phyloP scores from a whole-genome alignment of 2,113 vertebrate species.

The Agapornis roseicollis region DNA sequence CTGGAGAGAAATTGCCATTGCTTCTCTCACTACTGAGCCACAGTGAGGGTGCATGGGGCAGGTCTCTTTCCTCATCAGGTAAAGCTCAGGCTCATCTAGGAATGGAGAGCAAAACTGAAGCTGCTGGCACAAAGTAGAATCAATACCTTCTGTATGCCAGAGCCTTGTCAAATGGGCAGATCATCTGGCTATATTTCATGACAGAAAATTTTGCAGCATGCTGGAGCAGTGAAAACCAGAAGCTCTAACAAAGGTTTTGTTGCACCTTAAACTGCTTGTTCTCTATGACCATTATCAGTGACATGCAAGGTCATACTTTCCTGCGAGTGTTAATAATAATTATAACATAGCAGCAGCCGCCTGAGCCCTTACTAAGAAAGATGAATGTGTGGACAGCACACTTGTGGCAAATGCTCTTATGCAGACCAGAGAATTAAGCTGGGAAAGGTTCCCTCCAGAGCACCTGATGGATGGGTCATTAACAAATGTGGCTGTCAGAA shows the following conservation, averaged over 20 bases:
- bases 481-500: background rate
- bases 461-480: background rate
- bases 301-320: background rate
- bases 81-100: background rate
- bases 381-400: background rate
- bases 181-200: background rate
- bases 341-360: background rate
- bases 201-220: background rate
- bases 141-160: background rate
- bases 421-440: background rate
- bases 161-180: background rate
- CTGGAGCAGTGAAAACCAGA: background rate
- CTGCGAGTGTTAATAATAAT: background rate
- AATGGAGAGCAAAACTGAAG: background rate
- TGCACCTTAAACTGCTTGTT: background rate
- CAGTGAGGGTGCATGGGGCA: fast-evolving
- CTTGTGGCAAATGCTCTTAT: background rate
- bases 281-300: background rate
- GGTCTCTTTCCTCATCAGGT: background rate
- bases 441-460: background rate
- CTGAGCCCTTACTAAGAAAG: background rate
- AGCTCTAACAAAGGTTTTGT: background rate
- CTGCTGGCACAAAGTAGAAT: background rate
- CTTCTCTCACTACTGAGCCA: background rate
- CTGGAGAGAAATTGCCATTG: background rate